A percentile compares a stretch with the other conserved stretches of the same genome.
Evolutionary conservation across 2,797 vertebrate genomes (phyloP).

Genomic region (Lagodon rhomboides): DNA sequence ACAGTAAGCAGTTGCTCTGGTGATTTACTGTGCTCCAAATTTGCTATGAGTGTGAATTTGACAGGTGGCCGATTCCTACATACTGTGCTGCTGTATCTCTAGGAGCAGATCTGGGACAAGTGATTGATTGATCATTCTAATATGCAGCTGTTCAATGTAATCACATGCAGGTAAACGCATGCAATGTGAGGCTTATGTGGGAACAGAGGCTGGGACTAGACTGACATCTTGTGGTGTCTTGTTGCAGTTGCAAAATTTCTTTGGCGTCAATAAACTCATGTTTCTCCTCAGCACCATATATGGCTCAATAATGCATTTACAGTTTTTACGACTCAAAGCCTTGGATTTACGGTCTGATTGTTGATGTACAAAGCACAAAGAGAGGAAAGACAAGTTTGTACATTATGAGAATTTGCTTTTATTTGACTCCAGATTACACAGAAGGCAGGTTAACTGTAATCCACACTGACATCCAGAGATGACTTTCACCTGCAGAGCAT

Average conservation of each 20-base stretch:
- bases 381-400: background rate
- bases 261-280: background rate
- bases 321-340: background rate
- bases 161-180: background rate
- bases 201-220: background rate
- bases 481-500: background rate
- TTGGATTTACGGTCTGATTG: too few relatives aligned
- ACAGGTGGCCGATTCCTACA: too few relatives aligned
- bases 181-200: too few relatives aligned
- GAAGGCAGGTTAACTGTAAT: background rate
- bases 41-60: too few relatives aligned
- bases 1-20: too few relatives aligned
- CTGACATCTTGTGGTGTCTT: slow-evolving; percentile 7
- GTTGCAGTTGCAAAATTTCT: background rate
- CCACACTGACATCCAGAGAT: background rate
- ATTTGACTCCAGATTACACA: background rate
- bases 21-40: too few relatives aligned
- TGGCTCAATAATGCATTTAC: background rate
- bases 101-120: too few relatives aligned
- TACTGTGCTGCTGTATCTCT: too few relatives aligned
- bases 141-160: background rate
- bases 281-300: background rate
- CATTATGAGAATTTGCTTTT: background rate
- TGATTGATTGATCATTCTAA: background rate
- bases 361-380: too few relatives aligned